These are phyloP conservation scores for Terrapene triunguis DNA, from an alignment of 2,113 vertebrate species.

Conservation along the genomic window DNA sequence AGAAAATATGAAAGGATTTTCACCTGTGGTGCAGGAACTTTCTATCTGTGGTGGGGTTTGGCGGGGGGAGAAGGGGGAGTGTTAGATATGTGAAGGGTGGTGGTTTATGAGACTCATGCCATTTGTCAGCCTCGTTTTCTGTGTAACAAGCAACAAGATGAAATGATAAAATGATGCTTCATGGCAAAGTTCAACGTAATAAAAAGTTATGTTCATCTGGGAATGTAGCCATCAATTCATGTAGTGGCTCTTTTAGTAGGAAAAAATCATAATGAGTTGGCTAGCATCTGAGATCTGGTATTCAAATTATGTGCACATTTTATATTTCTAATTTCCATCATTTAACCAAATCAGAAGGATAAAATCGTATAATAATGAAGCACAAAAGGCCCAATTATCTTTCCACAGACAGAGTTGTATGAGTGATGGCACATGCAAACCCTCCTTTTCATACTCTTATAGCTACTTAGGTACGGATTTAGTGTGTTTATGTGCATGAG, in stretches of 20 bases:
- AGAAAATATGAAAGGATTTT: too few relatives aligned
- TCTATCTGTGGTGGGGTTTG: not conserved
- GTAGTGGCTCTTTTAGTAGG: not conserved
- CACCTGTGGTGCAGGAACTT: not conserved
- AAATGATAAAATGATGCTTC: slow-evolving; percentile 24
- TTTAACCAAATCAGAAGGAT: not conserved
- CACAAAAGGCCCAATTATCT: slow-evolving; percentile 36
- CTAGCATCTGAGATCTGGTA: slow-evolving; percentile 11
- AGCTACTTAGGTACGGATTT: not conserved
- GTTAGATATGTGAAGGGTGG: not conserved
- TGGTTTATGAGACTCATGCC: not conserved
- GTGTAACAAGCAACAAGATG: slow-evolving; percentile 16
- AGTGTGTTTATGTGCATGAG: not conserved
- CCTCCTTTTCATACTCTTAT: not conserved
- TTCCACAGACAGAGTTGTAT: not conserved
- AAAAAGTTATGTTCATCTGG: slow-evolving; percentile 30
- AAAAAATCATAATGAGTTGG: not conserved
- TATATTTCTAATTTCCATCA: not conserved
- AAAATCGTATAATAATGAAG: not conserved
- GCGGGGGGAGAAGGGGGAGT: not conserved
- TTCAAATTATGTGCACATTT: not conserved
- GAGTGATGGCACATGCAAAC: not conserved
- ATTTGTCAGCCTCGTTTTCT: slow-evolving; percentile 39
- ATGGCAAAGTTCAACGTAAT: slow-evolving; percentile 23
- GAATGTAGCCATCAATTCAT: not conserved